These are phyloP conservation scores for Cheiracanthium punctorium DNA, from an alignment of 2,888 invertebrate genomes.

Conservation along the genomic window DNA sequence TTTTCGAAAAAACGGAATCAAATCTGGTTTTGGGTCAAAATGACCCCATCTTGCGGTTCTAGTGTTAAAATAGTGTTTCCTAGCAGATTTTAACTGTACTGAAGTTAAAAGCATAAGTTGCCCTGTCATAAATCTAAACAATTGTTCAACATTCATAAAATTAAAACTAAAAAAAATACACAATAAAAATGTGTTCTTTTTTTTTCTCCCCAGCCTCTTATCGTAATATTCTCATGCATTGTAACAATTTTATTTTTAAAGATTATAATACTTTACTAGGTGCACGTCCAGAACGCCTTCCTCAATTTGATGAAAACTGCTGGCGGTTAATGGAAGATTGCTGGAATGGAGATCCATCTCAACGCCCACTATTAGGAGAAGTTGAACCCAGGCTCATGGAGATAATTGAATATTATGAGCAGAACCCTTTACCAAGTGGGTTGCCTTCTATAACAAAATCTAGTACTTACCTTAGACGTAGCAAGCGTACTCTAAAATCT, in stretches of 20 bases:
- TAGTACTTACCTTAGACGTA: conserved; percentile 32
- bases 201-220: too few relatives aligned
- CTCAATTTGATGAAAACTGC: conserved; percentile 85
- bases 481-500: conserved; percentile 28
- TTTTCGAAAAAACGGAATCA: too few relatives aligned
- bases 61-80: too few relatives aligned
- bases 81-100: too few relatives aligned
- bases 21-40: too few relatives aligned
- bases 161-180: too few relatives aligned
- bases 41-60: too few relatives aligned
- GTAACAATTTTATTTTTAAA: background rate
- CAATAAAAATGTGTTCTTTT: too few relatives aligned
- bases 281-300: conserved; percentile 86
- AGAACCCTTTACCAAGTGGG: conserved; percentile 65
- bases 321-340: conserved; percentile 90
- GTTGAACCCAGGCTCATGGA: conserved; percentile 83
- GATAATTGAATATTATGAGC: conserved; percentile 75
- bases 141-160: too few relatives aligned
- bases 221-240: too few relatives aligned
- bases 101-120: too few relatives aligned
- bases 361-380: conserved; percentile 86
- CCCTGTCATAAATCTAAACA: too few relatives aligned
- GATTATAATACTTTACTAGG: conserved; percentile 79
- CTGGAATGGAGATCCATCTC: conserved; percentile 86
- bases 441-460: conserved; percentile 40